Evolutionary conservation across 2,888 invertebrate species (phyloP), one percentile per base, ranked within the genome.

Genomic region (Alviniconcha strummeri): DNA sequence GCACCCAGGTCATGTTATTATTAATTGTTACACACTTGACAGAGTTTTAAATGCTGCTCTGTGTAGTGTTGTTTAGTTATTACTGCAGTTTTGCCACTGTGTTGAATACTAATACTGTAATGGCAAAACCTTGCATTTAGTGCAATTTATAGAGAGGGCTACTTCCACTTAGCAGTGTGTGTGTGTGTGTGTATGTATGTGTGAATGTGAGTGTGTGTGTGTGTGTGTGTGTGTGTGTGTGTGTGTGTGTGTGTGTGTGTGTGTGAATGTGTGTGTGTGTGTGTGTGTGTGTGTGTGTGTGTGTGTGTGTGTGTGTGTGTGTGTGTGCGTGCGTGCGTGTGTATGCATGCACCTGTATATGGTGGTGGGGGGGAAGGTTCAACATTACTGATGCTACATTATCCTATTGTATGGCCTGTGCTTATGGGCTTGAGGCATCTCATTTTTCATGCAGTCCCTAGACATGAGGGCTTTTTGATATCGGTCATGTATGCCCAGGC

Each of bases 221-320:
- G 64, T 64, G 64, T 64, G 64, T 64, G 64, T 64, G 64, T 64
- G 64, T 64, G 64, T 64, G 64, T 64, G 64, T 60, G 64, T 64
- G 64, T 64, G 64, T 64, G 64, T 64, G 64, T 64, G 64, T 64
- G 64, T 15, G 64, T 72, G 72, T 36, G 36, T n/a, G n/a, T 72
- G 72, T n/a, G 17, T 72, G 72, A 3, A 72, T 36, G 72, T 36
- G 36, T 36, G 36, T 36, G 36, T 3, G 36, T 36, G 36, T 36
- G 36, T 36, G 36, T 36, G 36, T 36, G 36, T 36, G 36, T 36
- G 3, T 36, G 36, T 36, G 36, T 36, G 36, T 36, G 36, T 36
- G 36, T 36, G 36, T 3, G 3, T 36, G 36, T 36, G 36, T 36
- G 36, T 36, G 36, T 3, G 36, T 36, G 36, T 36, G 3, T 36